These are phyloP conservation scores for Podarcis raffonei DNA, from an alignment of 2,113 vertebrate genomes.

Conservation along the genomic window DNA sequence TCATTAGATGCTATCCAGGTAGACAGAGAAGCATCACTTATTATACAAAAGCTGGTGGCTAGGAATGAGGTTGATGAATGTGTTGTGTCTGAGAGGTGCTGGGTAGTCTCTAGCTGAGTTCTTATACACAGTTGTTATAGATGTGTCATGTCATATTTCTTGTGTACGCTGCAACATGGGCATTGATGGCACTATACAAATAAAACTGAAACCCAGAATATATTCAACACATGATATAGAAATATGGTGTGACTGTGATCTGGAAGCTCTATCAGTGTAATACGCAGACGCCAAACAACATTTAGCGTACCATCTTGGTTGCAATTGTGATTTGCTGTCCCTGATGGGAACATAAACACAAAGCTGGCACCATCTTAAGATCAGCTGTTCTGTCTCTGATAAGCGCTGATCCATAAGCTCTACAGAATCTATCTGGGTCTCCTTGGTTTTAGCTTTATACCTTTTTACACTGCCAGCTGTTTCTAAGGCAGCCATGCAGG, in stretches of 20 bases:
- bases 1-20: constrained; percentile 5
- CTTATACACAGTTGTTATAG: not conserved
- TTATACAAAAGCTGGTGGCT: not conserved
- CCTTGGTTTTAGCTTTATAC: constrained; percentile 15
- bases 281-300: not conserved
- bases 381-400: not conserved
- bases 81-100: not conserved
- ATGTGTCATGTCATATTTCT: not conserved
- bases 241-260: not conserved
- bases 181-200: not conserved
- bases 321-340: not conserved
- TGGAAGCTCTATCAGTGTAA: not conserved
- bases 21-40: not conserved
- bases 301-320: not conserved
- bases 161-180: not conserved
- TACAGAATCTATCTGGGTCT: accelerated
- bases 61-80: not conserved
- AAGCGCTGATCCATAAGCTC: not conserved
- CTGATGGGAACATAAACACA: not conserved
- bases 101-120: not conserved
- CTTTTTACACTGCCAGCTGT: not conserved
- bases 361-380: not conserved
- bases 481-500: not conserved
- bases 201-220: not conserved
- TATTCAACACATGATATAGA: not conserved